Base-by-base conservation (phyloP, 2,888 invertebrate species). In the Gibbula magus region DNA sequence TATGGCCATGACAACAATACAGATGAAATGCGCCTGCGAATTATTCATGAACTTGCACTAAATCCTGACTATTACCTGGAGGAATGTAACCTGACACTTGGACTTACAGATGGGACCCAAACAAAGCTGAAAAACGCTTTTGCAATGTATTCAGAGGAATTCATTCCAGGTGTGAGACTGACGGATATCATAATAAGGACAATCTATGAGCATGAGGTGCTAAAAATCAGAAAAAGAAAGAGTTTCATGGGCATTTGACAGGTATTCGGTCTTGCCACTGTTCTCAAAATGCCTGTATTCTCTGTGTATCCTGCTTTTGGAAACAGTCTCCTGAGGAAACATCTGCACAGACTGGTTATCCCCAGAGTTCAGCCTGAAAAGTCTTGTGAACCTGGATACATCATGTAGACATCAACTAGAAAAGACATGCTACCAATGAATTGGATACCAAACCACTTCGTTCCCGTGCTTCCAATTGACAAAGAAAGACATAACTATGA, bases 181-280 rank as follows among this genome's bases (percentile, higher is more conserved):
- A 54, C 13, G 13, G 54, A 54, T 18, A 54, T 16, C 16, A 54
- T 10, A 16, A 54, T 54, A 0, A 54, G 13, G 16, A 54, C n/a
- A 54, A 54, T 54, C 13, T n/a, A 20, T 54, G 1, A n/a, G 18
- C 54, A 54, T n/a, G 81, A 81, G 45, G 66, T 54, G 35, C 32
- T 79, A 66, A 74, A 77, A 25, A 25, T 79, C 13, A n/a, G n/a
- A 20, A 61, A 79, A 74, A 16, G 20, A 54, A 51, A 45, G 10
- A 32, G 32, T 7, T 79, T 66, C 77, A 79, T 79, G 77, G 79
- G 81, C 29, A 79, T 79, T 29, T 81, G 79, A 79, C 81, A 81
- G 77, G 4, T 79, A 3, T 76, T 70, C 29, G 35, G 51, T 18
- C 20, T 75, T 16, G 76, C 81, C 54, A 66, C 35, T 67, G 53